phyloP scores from a whole-genome alignment of 2,888 invertebrate genomes.

The Thymelicus lineola region DNA sequence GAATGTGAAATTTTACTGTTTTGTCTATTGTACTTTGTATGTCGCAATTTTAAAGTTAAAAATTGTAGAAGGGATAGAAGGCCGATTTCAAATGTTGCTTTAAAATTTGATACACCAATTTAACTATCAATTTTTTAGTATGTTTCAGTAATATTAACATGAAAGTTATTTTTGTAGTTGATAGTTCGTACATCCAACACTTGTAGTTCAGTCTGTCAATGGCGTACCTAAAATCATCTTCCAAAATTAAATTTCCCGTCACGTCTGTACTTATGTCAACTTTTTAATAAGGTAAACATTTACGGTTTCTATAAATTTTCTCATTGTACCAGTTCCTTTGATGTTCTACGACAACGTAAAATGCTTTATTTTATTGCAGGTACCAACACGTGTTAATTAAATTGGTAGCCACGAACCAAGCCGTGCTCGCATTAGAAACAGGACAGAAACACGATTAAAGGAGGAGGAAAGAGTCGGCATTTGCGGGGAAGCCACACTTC shows the following conservation, averaged over 20 bases:
- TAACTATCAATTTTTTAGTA: no score
- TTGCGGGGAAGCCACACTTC: conserved; percentile 20
- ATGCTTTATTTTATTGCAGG: background rate
- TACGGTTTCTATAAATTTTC: no score
- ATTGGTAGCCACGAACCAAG: conserved; percentile 6
- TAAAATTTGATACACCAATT: no score
- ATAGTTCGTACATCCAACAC: no score
- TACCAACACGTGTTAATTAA: conserved; percentile 17
- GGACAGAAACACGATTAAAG: conserved; percentile 37
- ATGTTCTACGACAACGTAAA: background rate
- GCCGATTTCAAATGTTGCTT: no score
- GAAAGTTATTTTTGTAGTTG: no score
- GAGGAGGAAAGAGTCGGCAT: conserved; percentile 25
- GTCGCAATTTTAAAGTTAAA: background rate
- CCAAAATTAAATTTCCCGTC: no score
- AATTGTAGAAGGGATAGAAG: background rate
- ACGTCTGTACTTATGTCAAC: no score
- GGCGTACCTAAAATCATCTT: no score
- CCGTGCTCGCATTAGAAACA: conserved; percentile 35
- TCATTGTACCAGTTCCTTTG: background rate
- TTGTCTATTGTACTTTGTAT: conserved; percentile 8
- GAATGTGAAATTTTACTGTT: conserved; percentile 23
- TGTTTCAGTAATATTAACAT: no score
- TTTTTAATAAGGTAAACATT: no score
- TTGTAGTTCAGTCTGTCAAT: no score